phyloP scores from a whole-genome alignment of 2,888 invertebrate genomes.

The Elgonia sp. region DNA sequence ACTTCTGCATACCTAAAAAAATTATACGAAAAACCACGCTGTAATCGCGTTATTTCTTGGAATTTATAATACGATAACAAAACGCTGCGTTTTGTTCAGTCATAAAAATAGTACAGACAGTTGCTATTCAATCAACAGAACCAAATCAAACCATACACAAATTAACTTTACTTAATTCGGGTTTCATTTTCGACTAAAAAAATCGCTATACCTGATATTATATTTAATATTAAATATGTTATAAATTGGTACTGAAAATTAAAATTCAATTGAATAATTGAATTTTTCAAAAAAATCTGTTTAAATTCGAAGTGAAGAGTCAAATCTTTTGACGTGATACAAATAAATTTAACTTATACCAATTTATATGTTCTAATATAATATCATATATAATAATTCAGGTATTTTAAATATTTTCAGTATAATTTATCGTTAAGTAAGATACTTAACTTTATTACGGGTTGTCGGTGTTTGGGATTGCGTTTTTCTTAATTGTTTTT shows the following conservation, averaged over 20 bases:
- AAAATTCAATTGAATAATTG: too few species aligned
- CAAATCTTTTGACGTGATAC: too few species aligned
- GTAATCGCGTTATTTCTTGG: conserved; percentile 15
- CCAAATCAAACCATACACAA: background rate
- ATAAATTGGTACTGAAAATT: too few species aligned
- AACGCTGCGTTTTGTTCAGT: background rate
- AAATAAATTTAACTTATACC: too few species aligned
- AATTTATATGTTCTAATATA: too few species aligned
- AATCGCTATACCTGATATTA: too few species aligned
- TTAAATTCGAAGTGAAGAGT: too few species aligned
- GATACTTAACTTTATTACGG: background rate
- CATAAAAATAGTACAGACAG: background rate
- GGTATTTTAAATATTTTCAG: too few species aligned
- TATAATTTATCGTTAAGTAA: too few species aligned
- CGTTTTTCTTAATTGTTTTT: conserved; percentile 14
- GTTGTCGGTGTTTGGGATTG: conserved; percentile 11
- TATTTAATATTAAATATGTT: too few species aligned
- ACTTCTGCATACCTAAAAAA: conserved; percentile 16
- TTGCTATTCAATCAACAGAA: background rate
- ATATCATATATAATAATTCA: too few species aligned
- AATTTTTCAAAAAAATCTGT: too few species aligned
- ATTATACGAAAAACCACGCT: conserved; percentile 38
- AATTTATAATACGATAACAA: conserved; percentile 19
- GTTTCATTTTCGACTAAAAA: background rate
- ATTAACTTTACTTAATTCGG: background rate